Conservation (phyloP, 2,888 invertebrate species). For the Nephrocerus scutellatus region DNA sequence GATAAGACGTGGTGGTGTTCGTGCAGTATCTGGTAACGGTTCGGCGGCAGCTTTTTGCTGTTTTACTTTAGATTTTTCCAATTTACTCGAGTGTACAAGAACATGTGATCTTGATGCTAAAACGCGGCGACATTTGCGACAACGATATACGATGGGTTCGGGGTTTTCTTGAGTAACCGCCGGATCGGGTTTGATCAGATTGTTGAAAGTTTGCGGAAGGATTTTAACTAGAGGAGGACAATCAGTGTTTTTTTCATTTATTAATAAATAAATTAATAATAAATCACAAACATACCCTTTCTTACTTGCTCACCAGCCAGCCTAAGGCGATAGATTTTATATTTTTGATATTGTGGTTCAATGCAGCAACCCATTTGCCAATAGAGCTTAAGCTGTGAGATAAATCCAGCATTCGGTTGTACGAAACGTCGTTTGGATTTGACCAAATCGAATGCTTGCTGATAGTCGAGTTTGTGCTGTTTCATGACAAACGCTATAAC, state of each 20-base stretch:
- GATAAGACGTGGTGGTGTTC: conserved; percentile 28
- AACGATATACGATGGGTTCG: conserved; percentile 77
- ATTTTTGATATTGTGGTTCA: conserved; percentile 62
- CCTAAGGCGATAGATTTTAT: conserved; percentile 67
- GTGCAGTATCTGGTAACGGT: conserved; percentile 12
- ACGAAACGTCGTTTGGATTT: conserved; percentile 65
- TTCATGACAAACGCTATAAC: conserved; percentile 86
- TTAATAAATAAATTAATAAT: conserved; percentile 3
- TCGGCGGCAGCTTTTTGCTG: conserved; percentile 2
- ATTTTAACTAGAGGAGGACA: conserved; percentile 58
- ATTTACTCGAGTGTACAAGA: conserved; percentile 57
- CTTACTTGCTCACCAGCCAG: conserved; percentile 74
- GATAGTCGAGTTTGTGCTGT: conserved; percentile 65
- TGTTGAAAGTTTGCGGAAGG: conserved; percentile 68
- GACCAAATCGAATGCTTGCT: conserved; percentile 64
- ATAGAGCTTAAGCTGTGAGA: conserved; percentile 70
- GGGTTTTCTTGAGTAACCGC: conserved; percentile 66
- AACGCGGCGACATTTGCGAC: conserved; percentile 72
- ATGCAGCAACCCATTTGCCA: conserved; percentile 69
- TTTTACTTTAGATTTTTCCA: conserved; percentile 11
- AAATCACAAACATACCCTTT: conserved; percentile 51
- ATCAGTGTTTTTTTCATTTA: not conserved
- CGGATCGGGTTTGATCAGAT: conserved; percentile 74
- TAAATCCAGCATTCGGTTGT: conserved; percentile 74
- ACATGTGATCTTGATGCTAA: conserved; percentile 76